These are phyloP conservation scores for Setipinna tenuifilis DNA, from an alignment of 2,797 vertebrate species.

Conservation along the genomic window DNA sequence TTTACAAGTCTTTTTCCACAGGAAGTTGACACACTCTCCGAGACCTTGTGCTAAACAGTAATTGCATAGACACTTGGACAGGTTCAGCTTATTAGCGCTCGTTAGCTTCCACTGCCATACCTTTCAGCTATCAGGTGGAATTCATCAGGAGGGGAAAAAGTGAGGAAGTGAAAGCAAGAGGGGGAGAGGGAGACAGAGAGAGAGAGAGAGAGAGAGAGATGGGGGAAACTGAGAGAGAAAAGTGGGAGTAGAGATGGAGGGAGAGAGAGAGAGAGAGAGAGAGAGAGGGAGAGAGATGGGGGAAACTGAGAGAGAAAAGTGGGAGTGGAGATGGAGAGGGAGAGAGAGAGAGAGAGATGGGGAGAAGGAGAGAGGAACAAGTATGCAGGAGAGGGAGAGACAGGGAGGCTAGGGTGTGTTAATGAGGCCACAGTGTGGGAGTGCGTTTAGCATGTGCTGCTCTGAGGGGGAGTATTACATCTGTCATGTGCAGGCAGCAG, in stretches of 20 bases:
- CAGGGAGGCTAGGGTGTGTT: background rate
- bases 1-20: constrained; percentile 12
- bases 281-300: background rate
- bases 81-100: background rate
- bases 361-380: background rate
- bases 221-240: too few species aligned
- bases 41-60: background rate
- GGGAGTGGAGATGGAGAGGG: background rate
- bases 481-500: constrained; percentile 19
- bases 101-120: background rate
- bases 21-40: background rate
- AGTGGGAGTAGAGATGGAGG: too few species aligned
- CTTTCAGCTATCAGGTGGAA: background rate
- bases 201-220: too few species aligned
- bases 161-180: too few species aligned
- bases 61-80: background rate
- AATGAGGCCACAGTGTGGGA: background rate
- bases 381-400: too few species aligned
- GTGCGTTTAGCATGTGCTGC: constrained; percentile 17
- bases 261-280: too few species aligned
- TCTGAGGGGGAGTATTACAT: background rate
- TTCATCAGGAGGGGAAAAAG: background rate
- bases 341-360: background rate
- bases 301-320: too few species aligned
- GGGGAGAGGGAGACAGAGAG: too few species aligned